phyloP scores from a whole-genome alignment of 2,888 invertebrate genomes.

The Thymelicus sylvestris region DNA sequence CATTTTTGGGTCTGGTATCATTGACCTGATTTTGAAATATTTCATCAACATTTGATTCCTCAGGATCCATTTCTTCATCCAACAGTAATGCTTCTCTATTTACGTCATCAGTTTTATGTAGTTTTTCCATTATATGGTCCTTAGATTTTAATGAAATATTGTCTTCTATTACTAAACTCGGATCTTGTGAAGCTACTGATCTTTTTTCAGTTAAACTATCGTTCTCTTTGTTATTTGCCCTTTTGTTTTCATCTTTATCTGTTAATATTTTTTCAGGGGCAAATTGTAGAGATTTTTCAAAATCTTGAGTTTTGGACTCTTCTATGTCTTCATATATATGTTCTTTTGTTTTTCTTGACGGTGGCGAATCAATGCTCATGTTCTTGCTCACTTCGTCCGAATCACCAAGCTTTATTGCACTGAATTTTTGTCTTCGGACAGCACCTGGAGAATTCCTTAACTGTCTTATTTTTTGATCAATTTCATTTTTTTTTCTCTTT shows the following conservation, averaged over 20 bases:
- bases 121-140: slow-evolving; percentile 76
- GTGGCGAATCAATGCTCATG: slow-evolving; percentile 71
- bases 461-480: slow-evolving; percentile 84
- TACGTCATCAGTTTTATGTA: slow-evolving; percentile 65
- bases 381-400: slow-evolving; percentile 82
- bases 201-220: slow-evolving; percentile 76
- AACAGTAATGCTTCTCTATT: slow-evolving; percentile 68
- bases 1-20: slow-evolving; percentile 62
- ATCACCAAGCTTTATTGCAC: slow-evolving; percentile 78
- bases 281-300: slow-evolving; percentile 78
- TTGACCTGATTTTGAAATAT: slow-evolving; percentile 74
- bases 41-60: slow-evolving; percentile 76
- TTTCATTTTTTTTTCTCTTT: slow-evolving; percentile 81
- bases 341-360: slow-evolving; percentile 81
- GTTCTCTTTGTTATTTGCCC: slow-evolving; percentile 69
- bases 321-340: slow-evolving; percentile 87
- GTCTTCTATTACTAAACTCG: slow-evolving; percentile 74
- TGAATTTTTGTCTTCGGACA: slow-evolving; percentile 80
- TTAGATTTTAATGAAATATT: slow-evolving; percentile 60
- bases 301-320: slow-evolving; percentile 64
- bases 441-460: slow-evolving; percentile 86
- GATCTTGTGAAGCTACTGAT: slow-evolving; percentile 77
- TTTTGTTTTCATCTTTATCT: slow-evolving; percentile 63
- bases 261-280: slow-evolving; percentile 63
- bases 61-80: slow-evolving; percentile 72